Conservation (phyloP, 35 echinoderm and acorn worm genomes). For the Diadema setosum region DNA sequence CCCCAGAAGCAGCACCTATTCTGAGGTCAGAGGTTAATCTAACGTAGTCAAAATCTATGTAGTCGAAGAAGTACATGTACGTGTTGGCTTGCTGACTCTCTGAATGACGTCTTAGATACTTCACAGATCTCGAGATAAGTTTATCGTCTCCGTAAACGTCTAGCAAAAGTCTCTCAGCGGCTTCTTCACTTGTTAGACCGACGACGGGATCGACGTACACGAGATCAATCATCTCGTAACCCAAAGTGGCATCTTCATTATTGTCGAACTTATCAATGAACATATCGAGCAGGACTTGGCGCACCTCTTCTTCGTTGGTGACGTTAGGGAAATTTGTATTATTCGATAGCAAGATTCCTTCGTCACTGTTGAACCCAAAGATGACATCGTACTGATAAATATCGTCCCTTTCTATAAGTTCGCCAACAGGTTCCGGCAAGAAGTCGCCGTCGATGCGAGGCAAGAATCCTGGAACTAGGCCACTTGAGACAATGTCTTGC, state of each 20-base stretch:
- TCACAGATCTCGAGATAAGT: not conserved
- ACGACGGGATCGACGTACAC: not conserved
- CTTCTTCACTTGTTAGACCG: not conserved
- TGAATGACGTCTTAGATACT: not conserved
- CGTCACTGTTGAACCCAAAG: slow-evolving; percentile 23
- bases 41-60: not conserved
- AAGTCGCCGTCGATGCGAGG: slow-evolving; percentile 36
- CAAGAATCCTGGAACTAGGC: not conserved
- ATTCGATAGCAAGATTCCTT: not conserved
- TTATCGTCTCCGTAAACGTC: not conserved
- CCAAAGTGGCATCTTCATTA: not conserved
- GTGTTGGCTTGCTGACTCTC: not conserved
- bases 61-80: slow-evolving; percentile 31
- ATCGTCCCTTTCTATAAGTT: not conserved
- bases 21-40: not conserved
- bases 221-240: not conserved
- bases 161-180: not conserved
- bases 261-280: not conserved
- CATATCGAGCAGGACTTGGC: not conserved
- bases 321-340: too few species aligned
- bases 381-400: slow-evolving; percentile 37
- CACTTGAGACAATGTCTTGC: not conserved
- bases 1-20: not conserved
- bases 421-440: not conserved
- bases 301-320: not conserved